phyloP scores from a whole-genome alignment of 2,797 vertebrate species.

The Loris lydekkerianus region DNA sequence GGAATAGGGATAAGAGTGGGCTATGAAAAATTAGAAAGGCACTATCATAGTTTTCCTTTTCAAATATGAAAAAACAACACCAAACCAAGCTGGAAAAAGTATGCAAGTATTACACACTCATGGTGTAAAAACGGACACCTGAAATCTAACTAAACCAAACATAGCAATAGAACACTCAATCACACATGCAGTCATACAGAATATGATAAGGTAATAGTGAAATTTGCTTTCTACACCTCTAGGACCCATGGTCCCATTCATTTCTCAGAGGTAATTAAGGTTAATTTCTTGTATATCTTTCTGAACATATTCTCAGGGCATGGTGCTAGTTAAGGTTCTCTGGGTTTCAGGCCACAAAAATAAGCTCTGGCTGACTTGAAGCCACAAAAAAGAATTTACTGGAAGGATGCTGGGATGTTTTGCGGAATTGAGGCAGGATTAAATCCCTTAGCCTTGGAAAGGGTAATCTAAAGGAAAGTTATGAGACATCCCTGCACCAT shows the following conservation, averaged over 20 bases:
- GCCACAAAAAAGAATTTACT: constrained; percentile 70
- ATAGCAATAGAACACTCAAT: neutral
- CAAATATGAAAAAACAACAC: neutral
- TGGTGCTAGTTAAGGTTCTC: constrained; percentile 64
- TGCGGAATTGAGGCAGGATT: constrained; percentile 26
- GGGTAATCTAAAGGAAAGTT: constrained; percentile 40
- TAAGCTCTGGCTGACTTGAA: constrained; percentile 56
- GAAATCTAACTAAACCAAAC: neutral
- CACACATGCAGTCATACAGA: neutral
- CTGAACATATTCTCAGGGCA: constrained; percentile 38
- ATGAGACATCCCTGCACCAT: neutral
- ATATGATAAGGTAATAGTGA: neutral
- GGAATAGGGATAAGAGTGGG: neutral
- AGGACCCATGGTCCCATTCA: neutral
- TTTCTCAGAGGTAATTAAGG: constrained; percentile 56
- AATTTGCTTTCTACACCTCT: neutral
- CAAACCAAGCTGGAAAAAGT: neutral
- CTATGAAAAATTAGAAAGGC: neutral
- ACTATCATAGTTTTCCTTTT: neutral
- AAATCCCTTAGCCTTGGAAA: constrained; percentile 49
- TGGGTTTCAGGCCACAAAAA: constrained; percentile 63
- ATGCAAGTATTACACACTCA: neutral
- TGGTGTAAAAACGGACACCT: neutral
- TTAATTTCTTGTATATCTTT: constrained; percentile 64
- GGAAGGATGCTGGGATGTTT: constrained; percentile 63